A percentile compares a stretch with the other conserved stretches of the same genome.
Conservation (phyloP, 1,140 invertebrate species). For the Neomicropteryx cornuta region DNA sequence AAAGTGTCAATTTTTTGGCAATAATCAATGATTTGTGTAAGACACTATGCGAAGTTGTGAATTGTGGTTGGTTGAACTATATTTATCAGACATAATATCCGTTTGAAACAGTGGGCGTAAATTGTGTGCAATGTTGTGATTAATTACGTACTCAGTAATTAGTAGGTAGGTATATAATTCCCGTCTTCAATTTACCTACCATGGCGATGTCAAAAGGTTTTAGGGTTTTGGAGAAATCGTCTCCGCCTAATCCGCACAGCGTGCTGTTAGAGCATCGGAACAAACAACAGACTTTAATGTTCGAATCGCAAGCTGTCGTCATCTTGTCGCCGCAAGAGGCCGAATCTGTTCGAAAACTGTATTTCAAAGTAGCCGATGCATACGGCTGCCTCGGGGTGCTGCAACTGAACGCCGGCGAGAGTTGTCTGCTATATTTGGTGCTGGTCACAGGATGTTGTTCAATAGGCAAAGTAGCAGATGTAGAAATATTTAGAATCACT, state of each 20-base stretch:
- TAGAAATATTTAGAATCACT: slow-evolving; percentile 89
- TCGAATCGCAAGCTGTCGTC: slow-evolving; percentile 83
- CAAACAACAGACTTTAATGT: slow-evolving; percentile 75
- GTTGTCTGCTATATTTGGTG: slow-evolving; percentile 74
- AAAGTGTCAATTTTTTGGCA: too few relatives aligned
- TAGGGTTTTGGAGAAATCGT: slow-evolving; percentile 78
- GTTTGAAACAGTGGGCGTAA: too few relatives aligned
- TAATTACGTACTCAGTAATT: too few relatives aligned
- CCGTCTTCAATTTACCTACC: too few relatives aligned
- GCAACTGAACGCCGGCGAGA: slow-evolving; percentile 76
- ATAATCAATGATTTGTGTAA: too few relatives aligned
- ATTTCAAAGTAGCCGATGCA: slow-evolving; percentile 81
- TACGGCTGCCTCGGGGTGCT: slow-evolving; percentile 89
- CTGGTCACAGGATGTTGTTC: slow-evolving; percentile 92
- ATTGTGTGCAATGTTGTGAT: too few relatives aligned
- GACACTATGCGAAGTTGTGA: too few relatives aligned
- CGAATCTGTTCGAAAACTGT: slow-evolving; percentile 77
- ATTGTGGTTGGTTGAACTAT: too few relatives aligned
- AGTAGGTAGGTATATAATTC: too few relatives aligned
- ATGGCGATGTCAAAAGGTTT: slow-evolving; percentile 93
- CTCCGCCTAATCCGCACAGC: slow-evolving; percentile 77
- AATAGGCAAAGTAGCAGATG: slow-evolving; percentile 85
- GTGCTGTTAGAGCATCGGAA: slow-evolving; percentile 80
- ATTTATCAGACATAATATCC: too few relatives aligned
- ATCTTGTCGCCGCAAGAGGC: slow-evolving; percentile 71